These are phyloP conservation scores for Malthinus seriepunctatus DNA, from an alignment of 2,888 invertebrate species.

Conservation along the genomic window DNA sequence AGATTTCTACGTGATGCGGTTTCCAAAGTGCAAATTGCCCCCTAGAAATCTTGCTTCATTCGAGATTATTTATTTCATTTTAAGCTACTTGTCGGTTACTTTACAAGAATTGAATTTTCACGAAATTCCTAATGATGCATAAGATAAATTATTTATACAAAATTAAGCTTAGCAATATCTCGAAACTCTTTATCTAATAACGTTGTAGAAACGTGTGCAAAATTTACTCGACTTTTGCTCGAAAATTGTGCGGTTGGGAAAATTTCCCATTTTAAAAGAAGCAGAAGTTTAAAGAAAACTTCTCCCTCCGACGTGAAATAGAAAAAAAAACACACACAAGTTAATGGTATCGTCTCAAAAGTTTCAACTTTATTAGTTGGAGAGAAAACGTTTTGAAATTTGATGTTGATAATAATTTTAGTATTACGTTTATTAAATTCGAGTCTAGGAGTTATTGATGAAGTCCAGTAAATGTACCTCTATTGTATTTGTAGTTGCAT, in stretches of 20 bases:
- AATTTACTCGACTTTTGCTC: not conserved
- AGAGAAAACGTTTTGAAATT: constrained; percentile 15
- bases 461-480: constrained; percentile 29
- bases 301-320: not conserved
- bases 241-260: not conserved
- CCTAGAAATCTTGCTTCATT: constrained; percentile 32
- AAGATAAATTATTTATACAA: constrained; percentile 33
- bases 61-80: constrained; percentile 50
- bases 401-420: constrained; percentile 37
- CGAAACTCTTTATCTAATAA: constrained; percentile 1
- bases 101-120: constrained; percentile 27
- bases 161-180: constrained; percentile 18
- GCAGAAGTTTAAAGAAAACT: not conserved
- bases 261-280: constrained; percentile 3
- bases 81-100: constrained; percentile 41
- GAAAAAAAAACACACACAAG: not conserved
- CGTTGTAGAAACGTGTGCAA: not conserved
- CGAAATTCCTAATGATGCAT: constrained; percentile 26
- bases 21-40: constrained; percentile 54
- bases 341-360: constrained; percentile 10
- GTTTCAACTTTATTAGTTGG: constrained; percentile 8
- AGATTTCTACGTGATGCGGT: constrained; percentile 57
- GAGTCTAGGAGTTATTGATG: constrained; percentile 33
- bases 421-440: constrained; percentile 41
- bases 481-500: constrained; percentile 26